These are phyloP conservation scores for Catostylus mosaicus DNA, from an alignment of 30 jellyfish, hydroid and myxozoan species.

Conservation along the genomic window DNA sequence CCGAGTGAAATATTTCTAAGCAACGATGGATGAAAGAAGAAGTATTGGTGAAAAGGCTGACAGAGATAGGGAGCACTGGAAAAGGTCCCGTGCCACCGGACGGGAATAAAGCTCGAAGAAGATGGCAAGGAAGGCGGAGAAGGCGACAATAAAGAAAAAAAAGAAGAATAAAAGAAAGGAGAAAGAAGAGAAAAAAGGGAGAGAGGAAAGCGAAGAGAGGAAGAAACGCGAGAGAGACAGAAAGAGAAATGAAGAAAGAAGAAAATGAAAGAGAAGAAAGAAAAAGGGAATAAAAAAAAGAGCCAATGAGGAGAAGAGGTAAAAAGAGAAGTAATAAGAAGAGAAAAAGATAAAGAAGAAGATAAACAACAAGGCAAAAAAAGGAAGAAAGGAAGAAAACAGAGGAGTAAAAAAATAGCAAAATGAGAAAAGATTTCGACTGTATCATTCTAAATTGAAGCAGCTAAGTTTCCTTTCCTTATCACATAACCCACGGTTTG, in stretches of 20 bases:
- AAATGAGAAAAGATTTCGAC: not conserved
- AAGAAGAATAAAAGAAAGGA: too few species aligned
- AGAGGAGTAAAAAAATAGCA: not conserved
- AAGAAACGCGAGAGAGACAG: not conserved
- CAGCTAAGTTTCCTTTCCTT: not conserved
- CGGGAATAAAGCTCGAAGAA: not conserved
- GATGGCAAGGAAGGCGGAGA: not conserved
- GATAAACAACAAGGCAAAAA: not conserved
- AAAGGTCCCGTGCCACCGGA: too few species aligned
- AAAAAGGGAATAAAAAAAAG: not conserved
- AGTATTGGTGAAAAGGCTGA: too few species aligned
- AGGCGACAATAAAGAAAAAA: not conserved
- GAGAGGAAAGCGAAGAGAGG: not conserved
- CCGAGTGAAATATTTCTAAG: too few species aligned
- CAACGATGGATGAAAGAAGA: too few species aligned
- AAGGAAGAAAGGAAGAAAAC: not conserved
- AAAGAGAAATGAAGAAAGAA: not conserved
- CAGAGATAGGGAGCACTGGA: too few species aligned
- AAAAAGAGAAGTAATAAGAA: not conserved
- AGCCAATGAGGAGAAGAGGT: not conserved
- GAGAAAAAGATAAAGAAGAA: not conserved
- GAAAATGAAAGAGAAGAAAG: not conserved
- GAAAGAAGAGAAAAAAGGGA: too few species aligned
- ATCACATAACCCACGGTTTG: not conserved
- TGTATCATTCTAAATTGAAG: not conserved